Evolutionary conservation across 2,888 invertebrate species (phyloP), one percentile per base, ranked within the genome.

Genomic region (Scaeva pyrastri): DNA sequence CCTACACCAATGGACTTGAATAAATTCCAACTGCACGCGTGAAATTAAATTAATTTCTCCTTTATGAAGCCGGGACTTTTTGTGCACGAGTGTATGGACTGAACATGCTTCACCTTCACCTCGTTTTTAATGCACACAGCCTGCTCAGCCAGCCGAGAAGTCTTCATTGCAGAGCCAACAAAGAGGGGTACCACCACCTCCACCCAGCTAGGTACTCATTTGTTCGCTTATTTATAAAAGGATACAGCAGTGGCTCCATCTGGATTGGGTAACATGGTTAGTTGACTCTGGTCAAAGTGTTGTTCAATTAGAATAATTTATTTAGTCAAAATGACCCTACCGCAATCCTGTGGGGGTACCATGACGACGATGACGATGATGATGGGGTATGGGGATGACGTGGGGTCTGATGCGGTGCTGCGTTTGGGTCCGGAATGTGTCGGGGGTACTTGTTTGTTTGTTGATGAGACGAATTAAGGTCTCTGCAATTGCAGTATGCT

Each of bases 291-390:
- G 85, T 77, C 85, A 86, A 82, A 86, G 85, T 82, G 85, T 77
- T 77, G 81, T 86, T 74, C 85, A 86, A 86, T 86, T 86, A 86
- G 85, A 86, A 86, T 86, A 86, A 86, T 86, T 81, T 81, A 86
- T 86, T 86, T 86, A 81, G 81, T 77, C 43, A 55, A 50, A 86
- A 74, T 81, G 72, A 77, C 68, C 62, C 73, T 68, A 76, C 84
- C 84, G 68, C 84, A 85, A 62, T 68, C 31, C 72, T 64, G 80
- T 66, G 80, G 31, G 8, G 8, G 8, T 31, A 31, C 31, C 0
- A 31, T 31, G 31, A 31, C 31, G 31, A 23, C 21, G 43, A 43
- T 19, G 16, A 36, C 72, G 71, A 56, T 43, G 6, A n/a, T n/a
- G n/a, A n/a, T n/a, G n/a, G n/a, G n/a, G n/a, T n/a, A n/a, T n/a